phyloP scores from a whole-genome alignment of 2,888 invertebrate species.

The Parascotia fuliginaria region DNA sequence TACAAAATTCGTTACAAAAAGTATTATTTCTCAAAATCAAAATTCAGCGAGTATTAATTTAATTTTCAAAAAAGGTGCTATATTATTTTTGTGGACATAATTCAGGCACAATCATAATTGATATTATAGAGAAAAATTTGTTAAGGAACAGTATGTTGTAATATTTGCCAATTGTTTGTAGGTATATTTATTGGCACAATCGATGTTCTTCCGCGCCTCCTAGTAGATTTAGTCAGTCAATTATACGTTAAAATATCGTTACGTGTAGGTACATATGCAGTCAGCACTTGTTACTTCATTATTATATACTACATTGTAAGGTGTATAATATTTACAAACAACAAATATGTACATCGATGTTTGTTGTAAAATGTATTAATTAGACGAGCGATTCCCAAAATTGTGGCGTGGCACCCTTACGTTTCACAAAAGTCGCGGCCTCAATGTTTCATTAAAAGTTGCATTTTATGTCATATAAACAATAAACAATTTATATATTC shows the following conservation, averaged over 20 bases:
- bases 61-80: constrained; percentile 72
- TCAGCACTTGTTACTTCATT: constrained; percentile 51
- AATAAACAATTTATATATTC: too few relatives aligned
- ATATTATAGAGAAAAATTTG: constrained; percentile 41
- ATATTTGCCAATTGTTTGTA: constrained; percentile 39
- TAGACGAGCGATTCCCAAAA: constrained; percentile 9
- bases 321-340: constrained; percentile 38
- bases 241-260: constrained; percentile 52
- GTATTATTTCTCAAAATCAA: constrained; percentile 82
- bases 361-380: constrained; percentile 37
- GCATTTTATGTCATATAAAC: background rate
- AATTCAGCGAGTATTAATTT: constrained; percentile 82
- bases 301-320: constrained; percentile 37
- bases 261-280: constrained; percentile 46
- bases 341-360: constrained; percentile 35
- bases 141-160: constrained; percentile 42
- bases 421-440: background rate
- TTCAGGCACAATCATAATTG: constrained; percentile 60
- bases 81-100: constrained; percentile 55
- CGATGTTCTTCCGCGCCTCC: constrained; percentile 75
- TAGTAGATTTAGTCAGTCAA: constrained; percentile 63
- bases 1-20: constrained; percentile 81
- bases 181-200: constrained; percentile 63
- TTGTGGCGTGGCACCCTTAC: background rate
- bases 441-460: background rate